Conservation (phyloP, 2,113 vertebrate genomes). For the Spilogale gracilis region DNA sequence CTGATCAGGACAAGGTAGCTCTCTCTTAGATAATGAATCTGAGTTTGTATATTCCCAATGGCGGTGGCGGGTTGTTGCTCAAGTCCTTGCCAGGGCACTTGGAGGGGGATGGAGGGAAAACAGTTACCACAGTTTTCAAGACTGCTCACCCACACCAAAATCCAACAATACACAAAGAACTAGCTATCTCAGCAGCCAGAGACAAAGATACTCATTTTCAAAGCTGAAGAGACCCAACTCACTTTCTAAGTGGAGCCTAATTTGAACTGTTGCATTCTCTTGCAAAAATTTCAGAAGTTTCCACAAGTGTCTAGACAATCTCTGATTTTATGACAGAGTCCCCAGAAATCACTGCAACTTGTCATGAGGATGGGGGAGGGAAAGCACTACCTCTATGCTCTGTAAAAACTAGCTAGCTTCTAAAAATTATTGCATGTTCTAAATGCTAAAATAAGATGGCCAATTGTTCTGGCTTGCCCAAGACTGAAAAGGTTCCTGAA, state of each 20-base stretch:
- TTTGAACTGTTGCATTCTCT: neutral
- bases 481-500: neutral
- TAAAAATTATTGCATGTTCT: slow-evolving; percentile 17
- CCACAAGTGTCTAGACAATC: neutral
- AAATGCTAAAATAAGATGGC: neutral
- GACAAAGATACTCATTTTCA: slow-evolving; percentile 15
- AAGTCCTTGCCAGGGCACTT: neutral
- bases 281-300: slow-evolving; percentile 21
- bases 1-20: neutral
- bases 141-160: neutral
- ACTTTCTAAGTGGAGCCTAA: neutral
- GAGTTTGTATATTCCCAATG: neutral
- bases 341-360: neutral
- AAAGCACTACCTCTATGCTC: neutral
- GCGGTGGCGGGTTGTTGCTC: neutral
- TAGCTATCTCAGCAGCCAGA: neutral
- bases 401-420: neutral
- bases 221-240: slow-evolving; percentile 27
- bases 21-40: neutral
- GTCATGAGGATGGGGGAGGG: neutral
- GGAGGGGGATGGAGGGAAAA: neutral
- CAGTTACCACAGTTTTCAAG: neutral
- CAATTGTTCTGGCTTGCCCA: neutral
- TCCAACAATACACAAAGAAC: slow-evolving; percentile 8
- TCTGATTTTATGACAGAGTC: slow-evolving; percentile 54